Conservation (phyloP, 2,888 invertebrate species). For the Leptogaster cylindrica region DNA sequence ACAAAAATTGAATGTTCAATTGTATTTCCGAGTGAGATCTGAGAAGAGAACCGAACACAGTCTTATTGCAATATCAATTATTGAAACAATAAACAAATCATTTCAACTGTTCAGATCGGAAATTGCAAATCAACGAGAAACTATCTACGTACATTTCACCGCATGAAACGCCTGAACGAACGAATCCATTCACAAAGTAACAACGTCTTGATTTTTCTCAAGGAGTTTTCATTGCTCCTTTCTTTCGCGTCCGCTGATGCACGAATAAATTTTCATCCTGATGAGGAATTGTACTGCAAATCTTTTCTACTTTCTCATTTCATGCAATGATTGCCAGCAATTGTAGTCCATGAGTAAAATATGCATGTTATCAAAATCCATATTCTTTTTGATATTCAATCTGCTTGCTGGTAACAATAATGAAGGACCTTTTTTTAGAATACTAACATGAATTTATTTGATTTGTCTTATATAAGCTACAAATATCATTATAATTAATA, state of each 20-base stretch:
- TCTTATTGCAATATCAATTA: too few relatives aligned
- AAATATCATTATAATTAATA: conserved; percentile 53
- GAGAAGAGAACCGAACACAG: too few relatives aligned
- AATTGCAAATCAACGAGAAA: too few relatives aligned
- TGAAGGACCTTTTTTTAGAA: neutral
- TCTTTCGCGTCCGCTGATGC: conserved; percentile 29
- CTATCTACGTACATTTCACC: too few relatives aligned
- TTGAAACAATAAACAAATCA: too few relatives aligned
- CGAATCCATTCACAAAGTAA: neutral
- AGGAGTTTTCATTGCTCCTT: conserved; percentile 1
- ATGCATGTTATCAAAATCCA: neutral
- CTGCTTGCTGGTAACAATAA: neutral
- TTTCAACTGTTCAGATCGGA: too few relatives aligned
- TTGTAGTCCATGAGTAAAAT: conserved; percentile 1
- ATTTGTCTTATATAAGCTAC: conserved; percentile 48
- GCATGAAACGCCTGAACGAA: too few relatives aligned
- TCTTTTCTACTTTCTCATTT: conserved; percentile 7
- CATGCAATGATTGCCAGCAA: conserved; percentile 14
- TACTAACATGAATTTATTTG: conserved; percentile 38
- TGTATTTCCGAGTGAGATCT: too few relatives aligned
- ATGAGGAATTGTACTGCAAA: conserved; percentile 7
- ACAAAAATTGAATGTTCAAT: too few relatives aligned
- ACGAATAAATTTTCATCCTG: conserved; percentile 15
- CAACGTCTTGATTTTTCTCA: conserved; percentile 15
- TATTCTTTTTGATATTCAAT: neutral